Evolutionary conservation across 2,113 vertebrate genomes (phyloP).

Genomic region (Oryctolagus cuniculus): mOryCun1.1 NC_091440.1:104134001-104134500

Average conservation of each 20-base stretch:
- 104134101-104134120: neutral
- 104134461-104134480: neutral
- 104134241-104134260: neutral
- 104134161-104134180: neutral
- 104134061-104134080: neutral
- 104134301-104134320: too few relatives aligned
- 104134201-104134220: neutral
- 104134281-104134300: neutral
- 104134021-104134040: neutral
- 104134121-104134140: neutral
- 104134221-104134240: neutral
- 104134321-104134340: neutral
- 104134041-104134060: conserved; percentile 12
- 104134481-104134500: neutral
- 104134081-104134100: neutral
- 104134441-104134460: too few relatives aligned
- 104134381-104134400: neutral
- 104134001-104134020: neutral
- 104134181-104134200: neutral
- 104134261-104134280: neutral
- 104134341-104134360: conserved; percentile 19
- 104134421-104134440: neutral
- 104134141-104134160: neutral
- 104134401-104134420: neutral
- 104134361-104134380: neutral